Base-by-base conservation (phyloP, 2,888 invertebrate genomes). In the Paralinhomoeus sp. region DNA sequence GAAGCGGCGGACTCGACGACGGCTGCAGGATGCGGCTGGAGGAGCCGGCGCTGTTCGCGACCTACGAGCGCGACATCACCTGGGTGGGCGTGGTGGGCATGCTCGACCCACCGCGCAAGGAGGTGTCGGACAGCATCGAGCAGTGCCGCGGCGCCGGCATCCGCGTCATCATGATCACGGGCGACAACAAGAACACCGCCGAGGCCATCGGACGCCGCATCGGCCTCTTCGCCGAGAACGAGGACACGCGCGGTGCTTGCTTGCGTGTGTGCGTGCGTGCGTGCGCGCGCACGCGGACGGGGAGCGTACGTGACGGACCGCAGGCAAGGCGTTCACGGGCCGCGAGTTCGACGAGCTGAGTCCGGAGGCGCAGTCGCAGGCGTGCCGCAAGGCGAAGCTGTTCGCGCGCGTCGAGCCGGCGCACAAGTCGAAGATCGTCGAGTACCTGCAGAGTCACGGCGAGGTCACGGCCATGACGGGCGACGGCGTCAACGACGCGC, bases 381-480 rank as follows among this genome's bases (percentile, higher is more conserved):
- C 91, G 42, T 80, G 80, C 62, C 81, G 80, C 37, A 74, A 77
- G 49, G 75, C 84, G 43, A 76, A 91, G 50, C 74, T 99, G 47
- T 99, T 99, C 75, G 93, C 97, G 46, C 80, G 99, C 52, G 99
- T 99, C 47, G 97, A 99, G 66, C 97, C 99, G 46, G 76, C 89
- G 47, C 97, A 99, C 75, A 99, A 99, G 71, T 89, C 89, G 54
- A 99, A 97, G 74, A 99, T 99, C 64, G 78, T 99, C 65, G 97
- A 99, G 64, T 97, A 71, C 70, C 73, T 99, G 67, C 97, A 99
- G 67, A 76, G 82, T 71, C 93, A 31, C 41, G 41, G 41, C 22
- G 87, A 87, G 70, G 89, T 99, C 68, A 89, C 93, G 53, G 97
- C 97, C 65, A 99, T 99, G 97, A 99, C 97, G 67, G 97, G 97